Percentiles rank a stretch among this genome's conserved stretches.
These are phyloP conservation scores for Cantharis flavilabris DNA, from an alignment of 2,888 invertebrate genomes.

Conservation along the genomic window DNA sequence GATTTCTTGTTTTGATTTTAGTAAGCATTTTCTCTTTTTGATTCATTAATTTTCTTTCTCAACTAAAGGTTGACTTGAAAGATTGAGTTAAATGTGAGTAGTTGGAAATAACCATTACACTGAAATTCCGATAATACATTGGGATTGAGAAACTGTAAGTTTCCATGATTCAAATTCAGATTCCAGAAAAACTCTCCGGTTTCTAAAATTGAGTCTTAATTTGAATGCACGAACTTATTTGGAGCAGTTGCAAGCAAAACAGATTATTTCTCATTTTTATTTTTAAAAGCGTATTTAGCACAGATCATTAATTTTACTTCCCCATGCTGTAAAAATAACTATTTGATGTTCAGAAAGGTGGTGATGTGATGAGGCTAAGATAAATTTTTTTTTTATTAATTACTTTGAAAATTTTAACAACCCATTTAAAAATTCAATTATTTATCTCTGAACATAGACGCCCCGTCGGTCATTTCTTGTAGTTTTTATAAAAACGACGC, in stretches of 20 bases:
- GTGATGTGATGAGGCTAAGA: neutral
- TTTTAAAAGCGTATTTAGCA: neutral
- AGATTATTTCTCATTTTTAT: neutral
- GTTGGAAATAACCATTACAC: neutral
- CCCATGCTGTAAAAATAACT: neutral
- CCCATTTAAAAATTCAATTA: neutral
- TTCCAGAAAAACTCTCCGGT: neutral
- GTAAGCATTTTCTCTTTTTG: neutral
- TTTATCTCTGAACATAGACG: neutral
- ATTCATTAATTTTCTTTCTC: neutral
- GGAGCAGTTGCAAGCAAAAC: neutral
- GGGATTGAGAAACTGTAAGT: neutral
- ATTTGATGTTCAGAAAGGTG: neutral
- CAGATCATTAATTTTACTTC: neutral
- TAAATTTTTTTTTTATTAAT: neutral
- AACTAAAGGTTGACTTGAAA: neutral
- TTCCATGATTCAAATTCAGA: neutral
- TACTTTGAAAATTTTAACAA: neutral
- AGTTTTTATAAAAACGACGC: neutral
- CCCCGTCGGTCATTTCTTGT: neutral
- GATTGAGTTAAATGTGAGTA: neutral
- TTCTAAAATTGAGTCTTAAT: neutral
- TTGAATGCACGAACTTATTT: neutral
- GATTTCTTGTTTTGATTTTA: neutral
- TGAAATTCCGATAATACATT: neutral